These are phyloP conservation scores for Montipora capricornis DNA, from an alignment of 64 coral and sea anemone species.

Conservation along the genomic window DNA sequence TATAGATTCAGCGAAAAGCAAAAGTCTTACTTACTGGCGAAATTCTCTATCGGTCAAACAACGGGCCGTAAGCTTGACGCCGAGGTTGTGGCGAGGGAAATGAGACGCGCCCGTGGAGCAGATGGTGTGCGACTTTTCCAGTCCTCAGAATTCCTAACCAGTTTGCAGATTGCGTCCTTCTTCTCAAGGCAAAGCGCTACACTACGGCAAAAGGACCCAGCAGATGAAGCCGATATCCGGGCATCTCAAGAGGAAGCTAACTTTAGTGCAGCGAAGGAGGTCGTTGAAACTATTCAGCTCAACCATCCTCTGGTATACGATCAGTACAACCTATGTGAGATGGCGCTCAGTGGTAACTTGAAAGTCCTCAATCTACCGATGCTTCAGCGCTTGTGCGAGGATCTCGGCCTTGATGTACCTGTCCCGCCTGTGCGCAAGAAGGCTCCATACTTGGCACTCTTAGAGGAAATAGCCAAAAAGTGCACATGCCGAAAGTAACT, in stretches of 20 bases:
- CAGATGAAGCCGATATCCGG: constrained; percentile 37
- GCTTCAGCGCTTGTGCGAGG: constrained; percentile 15
- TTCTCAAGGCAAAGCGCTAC: constrained; percentile 9
- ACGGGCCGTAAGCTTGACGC: no score
- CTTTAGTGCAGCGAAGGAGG: constrained; percentile 50
- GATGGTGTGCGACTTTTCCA: no score
- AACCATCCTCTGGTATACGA: constrained; percentile 65
- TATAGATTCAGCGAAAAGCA: no score
- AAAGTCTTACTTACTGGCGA: no score
- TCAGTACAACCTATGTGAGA: constrained; percentile 63
- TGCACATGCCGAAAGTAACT: no score
- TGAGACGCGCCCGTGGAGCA: no score
- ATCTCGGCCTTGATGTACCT: constrained; percentile 33
- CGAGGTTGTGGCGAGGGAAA: no score
- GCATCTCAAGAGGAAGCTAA: constrained; percentile 65
- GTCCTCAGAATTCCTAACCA: no score
- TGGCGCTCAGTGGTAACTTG: constrained; percentile 20
- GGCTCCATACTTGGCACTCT: constrained; percentile 32
- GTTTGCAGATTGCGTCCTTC: no score
- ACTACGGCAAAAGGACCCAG: constrained; percentile 4
- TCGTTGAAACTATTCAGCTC: constrained; percentile 43
- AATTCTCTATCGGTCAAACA: no score
- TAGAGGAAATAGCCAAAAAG: no score
- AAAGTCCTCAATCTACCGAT: constrained; percentile 31
- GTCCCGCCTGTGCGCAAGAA: constrained; percentile 32